Evolutionary conservation across 2,113 vertebrate genomes (phyloP), one percentile per base, ranked within the genome.

Genomic region (Nicator chloris): DNA sequence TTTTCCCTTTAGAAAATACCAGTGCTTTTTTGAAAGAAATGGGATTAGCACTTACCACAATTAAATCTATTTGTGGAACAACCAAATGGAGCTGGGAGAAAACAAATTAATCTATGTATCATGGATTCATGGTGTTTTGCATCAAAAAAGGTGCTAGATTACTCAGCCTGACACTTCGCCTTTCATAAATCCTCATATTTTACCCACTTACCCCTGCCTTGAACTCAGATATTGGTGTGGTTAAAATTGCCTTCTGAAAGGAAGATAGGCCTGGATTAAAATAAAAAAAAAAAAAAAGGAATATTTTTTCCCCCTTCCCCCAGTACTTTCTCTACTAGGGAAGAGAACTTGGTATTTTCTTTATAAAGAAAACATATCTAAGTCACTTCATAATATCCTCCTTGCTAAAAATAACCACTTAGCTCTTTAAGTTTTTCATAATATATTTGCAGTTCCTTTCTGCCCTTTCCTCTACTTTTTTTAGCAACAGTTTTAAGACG

Each of bases 1-100:
- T 66, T 88, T 87, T 87, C 94, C n/a, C 24, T 42, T 65, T 85
- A 88, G 59, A 73, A 72, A 84, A 35, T 86, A 35, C 7, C 73
- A 63, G 68, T n/a, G 22, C 4, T 59, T 92, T 90, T 83, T 54
- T 9, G 45, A 73, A 63, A 81, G 31, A 82, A 82, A 78, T 47
- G 13, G 53, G 24, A 71, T 81, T 91, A 78, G 72, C 37, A 64
- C 35, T 83, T 86, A 68, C 31, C 59, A 85, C 27, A 87, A 65
- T 89, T 54, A 72, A 79, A 87, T 90, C 73, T 95, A 87, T 94
- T 92, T 94, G 44, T 80, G 50, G 63, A 90, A 70, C 45, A 76
- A 88, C 27, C 39, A 95, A 94, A 87, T 66, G 37, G 84, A 89
- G 37, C 8, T 68, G 30, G 28, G 20, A 79, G 40, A 75, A 86